Base-by-base conservation (phyloP, 2,888 invertebrate genomes). In the Dryocosmus kuriphilus region DNA sequence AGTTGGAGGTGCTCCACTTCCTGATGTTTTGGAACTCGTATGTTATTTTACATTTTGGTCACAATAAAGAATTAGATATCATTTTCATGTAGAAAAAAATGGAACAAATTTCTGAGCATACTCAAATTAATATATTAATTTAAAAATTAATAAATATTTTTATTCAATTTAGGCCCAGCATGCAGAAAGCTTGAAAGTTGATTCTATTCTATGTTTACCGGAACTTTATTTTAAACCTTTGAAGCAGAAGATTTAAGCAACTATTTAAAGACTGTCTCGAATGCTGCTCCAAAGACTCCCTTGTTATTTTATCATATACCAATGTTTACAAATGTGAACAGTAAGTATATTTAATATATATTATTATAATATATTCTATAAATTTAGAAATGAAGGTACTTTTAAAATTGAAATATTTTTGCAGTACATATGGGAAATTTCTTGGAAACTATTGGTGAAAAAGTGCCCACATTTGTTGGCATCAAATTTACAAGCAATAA, bases 231-330 rank as follows among this genome's bases (percentile, higher is more conserved):
- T 95, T 90, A 96, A 95, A 88, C 96, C 96, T 0, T 91, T 91
- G 7, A 93, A 0, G 92, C 93, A 0, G 90, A 92, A 9, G 94
- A 95, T 46, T 92, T 97, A 75, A 94, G 95, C 0, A 92, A 93
- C 77, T 96, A 96, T 88, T 92, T 97, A 74, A 93, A 93, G 84
- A 88, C 93, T 71, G 94, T 97, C 7, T 94, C 95, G 0, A 92
- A 93, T 22, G 94, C 95, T 0, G 97, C 97, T 0, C 95, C 96
- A 0, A 94, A 94, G 8, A 94, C 95, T 0, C 97, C 97, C 0
- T 93, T 97, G 62, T 92, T 97, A 38, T 97, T 97, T 88, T 97
- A 97, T 88, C 97, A 97, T 88, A 95, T 97, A 84, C 97, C 97
- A 0, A 92, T 92, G 80, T 94, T 95, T 90, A 95, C 95, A 60